Evolutionary conservation across 2,888 invertebrate species (phyloP).

Genomic region (Sabellastarte sp.): DNA sequence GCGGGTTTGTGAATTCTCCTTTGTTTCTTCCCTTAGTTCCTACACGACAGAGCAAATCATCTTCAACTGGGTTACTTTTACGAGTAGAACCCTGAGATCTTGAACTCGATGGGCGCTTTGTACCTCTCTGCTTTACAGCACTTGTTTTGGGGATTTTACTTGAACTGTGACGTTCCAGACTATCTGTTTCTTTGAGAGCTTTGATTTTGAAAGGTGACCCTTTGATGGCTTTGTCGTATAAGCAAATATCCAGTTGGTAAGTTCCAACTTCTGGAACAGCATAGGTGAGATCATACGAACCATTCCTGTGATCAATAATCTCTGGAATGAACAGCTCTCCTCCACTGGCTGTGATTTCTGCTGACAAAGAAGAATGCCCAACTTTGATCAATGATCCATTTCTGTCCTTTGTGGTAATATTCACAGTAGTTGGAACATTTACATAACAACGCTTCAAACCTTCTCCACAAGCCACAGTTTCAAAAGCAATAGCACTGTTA

Average conservation of each 20-base stretch:
- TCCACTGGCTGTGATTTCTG: slow-evolving; percentile 30
- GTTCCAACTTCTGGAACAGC: slow-evolving; percentile 54
- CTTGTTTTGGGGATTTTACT: slow-evolving; percentile 53
- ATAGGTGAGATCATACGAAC: slow-evolving; percentile 56
- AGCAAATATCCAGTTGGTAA: slow-evolving; percentile 55
- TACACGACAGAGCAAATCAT: slow-evolving; percentile 61
- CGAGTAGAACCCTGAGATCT: slow-evolving; percentile 57
- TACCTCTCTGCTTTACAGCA: slow-evolving; percentile 56
- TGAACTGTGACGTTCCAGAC: slow-evolving; percentile 38
- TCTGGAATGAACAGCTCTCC: slow-evolving; percentile 8
- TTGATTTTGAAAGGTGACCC: slow-evolving; percentile 60
- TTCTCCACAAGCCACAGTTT: slow-evolving; percentile 59
- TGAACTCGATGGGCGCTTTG: slow-evolving; percentile 57
- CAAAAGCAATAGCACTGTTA: slow-evolving; percentile 58
- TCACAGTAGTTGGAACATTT: slow-evolving; percentile 52
- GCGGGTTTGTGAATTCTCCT: slow-evolving; percentile 64
- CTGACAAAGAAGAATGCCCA: slow-evolving; percentile 47
- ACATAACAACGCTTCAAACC: slow-evolving; percentile 54
- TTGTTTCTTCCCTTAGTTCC: slow-evolving; percentile 62
- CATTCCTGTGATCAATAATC: slow-evolving; percentile 26
- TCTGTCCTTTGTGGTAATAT: slow-evolving; percentile 56
- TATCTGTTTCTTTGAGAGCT: slow-evolving; percentile 44
- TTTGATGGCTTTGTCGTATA: slow-evolving; percentile 60
- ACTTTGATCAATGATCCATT: slow-evolving; percentile 55
- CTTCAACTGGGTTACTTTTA: slow-evolving; percentile 58